Percentiles rank a stretch among this genome's conserved stretches.
Evolutionary conservation across 2,113 vertebrate species (phyloP).

Genomic region (Dicaeum eximium): DNA sequence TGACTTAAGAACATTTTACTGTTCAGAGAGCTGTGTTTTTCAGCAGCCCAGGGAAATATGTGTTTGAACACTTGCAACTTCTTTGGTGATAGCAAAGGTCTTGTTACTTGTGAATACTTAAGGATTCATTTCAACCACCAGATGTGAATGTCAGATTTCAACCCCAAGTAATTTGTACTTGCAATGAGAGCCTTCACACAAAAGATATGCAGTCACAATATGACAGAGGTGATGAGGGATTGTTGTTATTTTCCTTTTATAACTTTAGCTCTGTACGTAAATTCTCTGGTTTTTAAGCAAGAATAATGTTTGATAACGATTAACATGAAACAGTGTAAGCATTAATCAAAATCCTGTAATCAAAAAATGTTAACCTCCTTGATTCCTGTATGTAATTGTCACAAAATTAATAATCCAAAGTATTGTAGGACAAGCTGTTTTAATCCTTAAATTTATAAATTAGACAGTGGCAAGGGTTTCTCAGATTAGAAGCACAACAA

Average conservation of each 20-base stretch:
- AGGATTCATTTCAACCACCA: neutral
- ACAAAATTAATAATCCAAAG: neutral
- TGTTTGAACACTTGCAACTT: neutral
- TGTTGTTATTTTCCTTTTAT: neutral
- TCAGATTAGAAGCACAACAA: neutral
- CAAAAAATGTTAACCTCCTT: neutral
- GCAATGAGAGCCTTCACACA: neutral
- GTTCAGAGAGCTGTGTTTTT: neutral
- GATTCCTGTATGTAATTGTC: neutral
- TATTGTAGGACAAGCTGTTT: neutral
- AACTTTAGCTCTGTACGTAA: neutral
- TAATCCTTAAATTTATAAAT: neutral
- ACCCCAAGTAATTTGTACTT: neutral
- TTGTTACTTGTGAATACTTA: neutral
- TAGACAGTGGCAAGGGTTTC: neutral
- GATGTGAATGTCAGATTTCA: neutral
- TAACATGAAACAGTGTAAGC: neutral
- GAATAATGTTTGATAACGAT: neutral
- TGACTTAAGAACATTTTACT: neutral
- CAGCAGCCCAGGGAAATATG: neutral
- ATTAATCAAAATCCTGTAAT: neutral
- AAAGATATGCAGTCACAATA: neutral
- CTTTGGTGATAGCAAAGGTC: neutral
- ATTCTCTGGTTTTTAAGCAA: neutral
- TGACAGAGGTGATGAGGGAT: neutral